Evolutionary conservation across 1,140 invertebrate species (phyloP), one percentile per base, ranked within the genome.

Genomic region (Myzus persicae): DNA sequence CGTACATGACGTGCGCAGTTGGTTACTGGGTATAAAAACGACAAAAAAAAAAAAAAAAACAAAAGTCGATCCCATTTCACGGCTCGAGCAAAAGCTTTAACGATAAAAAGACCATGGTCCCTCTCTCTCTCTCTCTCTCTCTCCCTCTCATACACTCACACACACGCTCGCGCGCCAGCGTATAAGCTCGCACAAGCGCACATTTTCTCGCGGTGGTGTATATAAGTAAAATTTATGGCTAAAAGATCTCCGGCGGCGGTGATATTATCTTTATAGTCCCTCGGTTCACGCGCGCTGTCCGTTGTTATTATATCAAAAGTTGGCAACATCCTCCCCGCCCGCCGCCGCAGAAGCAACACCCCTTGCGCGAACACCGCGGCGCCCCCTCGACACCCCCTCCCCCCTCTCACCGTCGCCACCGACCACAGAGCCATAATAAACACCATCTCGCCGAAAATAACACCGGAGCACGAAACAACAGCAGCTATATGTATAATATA

Each of bases 301-400:
- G 91, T 85, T 93, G 91, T 93, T 93, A 85, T 93, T 93, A 93
- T 93, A 93, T 93, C 91, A 93, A 93, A 93, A 84, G 91, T 93
- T 93, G 76, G 91, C 91, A 92, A 92, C 67, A 92, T 92, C 91
- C 91, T 84, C 76, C 82, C 44, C 22, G 42, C 91, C 31, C 59
- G 4, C 24, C 40, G 22, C 51, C 20, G 14, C 54, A 40, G 26
- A 84, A 84, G 82, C 38, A 40, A 84, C 84, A 84, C 40, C 59
- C 40, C 90, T 44, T 5, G 11, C 26, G 38, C 38, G 24, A 40
- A 42, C 54, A 44, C 11, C 54, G 40, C 24, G 54, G 84, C 31
- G 4, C 24, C 59, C 36, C 54, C 59, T 44, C 84, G 40, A 42
- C 82, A 26, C 1, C 31, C 5, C 48, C 48, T 6, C 24, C 31